Base-by-base conservation (phyloP, 2,797 vertebrate species). In the Pipistrellus pipistrellus region DNA sequence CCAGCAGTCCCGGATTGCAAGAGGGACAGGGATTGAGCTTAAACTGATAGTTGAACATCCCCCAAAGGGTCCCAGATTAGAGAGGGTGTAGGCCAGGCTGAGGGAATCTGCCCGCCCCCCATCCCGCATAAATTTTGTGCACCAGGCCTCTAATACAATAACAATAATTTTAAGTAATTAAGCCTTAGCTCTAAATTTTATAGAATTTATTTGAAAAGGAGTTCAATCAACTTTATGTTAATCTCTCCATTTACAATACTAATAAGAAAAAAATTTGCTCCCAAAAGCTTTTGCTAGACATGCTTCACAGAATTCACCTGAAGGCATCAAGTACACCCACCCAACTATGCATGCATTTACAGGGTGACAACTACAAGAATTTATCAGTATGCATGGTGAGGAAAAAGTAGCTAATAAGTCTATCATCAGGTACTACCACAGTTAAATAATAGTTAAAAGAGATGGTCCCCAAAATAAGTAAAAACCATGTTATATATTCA, bases 141-240 rank as follows among this genome's bases (percentile, higher is more conserved):
- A 55, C 20, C 20, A 55, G 20, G 53, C 21, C 20, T 55, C 21
- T 75, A 35, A 3, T 48, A 76, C n/a, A 51, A 51, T 23, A 76
- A 51, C 21, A 71, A 41, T 23, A 12, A 23, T 53, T 76, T 76
- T 35, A 68, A 68, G 9, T 25, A 77, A 80, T 66, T 81, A 68
- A 93, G 25, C n/a, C 18, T 77, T 18, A 90, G 69, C 41, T 75
- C 62, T 41, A 69, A 90, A 77, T 53, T 76, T 44, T 71, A 86
- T 2, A 71, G n/a, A 84, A 62, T 69, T 85, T 75, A 90, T 81
- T 46, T 93, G 57, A 41, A 71, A 53, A 83, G 25, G 27, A 62
- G n/a, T 83, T 78, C n/a, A 48, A 86, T 1, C 15, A 64, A 69
- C 30, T 90, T n/a, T 38, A 32, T 46, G 32, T 59, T 76, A 95